These are phyloP conservation scores for Euspilapteryx auroguttella DNA, from an alignment of 2,888 invertebrate species.

Conservation along the genomic window DNA sequence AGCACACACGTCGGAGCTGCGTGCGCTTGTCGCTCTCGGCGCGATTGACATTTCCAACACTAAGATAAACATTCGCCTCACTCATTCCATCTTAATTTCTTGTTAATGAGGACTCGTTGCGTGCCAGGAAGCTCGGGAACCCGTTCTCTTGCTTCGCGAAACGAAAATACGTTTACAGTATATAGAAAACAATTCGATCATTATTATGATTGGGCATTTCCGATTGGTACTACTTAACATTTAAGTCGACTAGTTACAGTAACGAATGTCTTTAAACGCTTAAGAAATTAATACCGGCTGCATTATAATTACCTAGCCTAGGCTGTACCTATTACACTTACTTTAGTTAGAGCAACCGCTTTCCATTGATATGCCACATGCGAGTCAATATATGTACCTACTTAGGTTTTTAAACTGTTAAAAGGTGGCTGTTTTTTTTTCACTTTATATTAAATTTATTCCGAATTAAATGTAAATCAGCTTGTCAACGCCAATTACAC, in stretches of 20 bases:
- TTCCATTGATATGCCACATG: too few species aligned
- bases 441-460: too few species aligned
- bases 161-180: too few species aligned
- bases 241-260: neutral
- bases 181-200: neutral
- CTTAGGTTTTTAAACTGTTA: too few species aligned
- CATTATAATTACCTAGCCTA: too few species aligned
- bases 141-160: neutral
- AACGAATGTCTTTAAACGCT: neutral
- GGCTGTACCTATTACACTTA: too few species aligned
- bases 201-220: neutral
- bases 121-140: neutral
- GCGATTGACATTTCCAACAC: conserved; percentile 32
- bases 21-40: conserved; percentile 32
- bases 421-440: too few species aligned
- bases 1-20: conserved; percentile 37
- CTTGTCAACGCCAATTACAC: too few species aligned
- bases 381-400: too few species aligned
- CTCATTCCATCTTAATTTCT: conserved; percentile 4
- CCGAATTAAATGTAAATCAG: too few species aligned
- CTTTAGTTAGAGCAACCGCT: too few species aligned
- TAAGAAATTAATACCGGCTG: neutral
- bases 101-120: conserved; percentile 3
- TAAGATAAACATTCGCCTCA: conserved; percentile 5
- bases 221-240: neutral